Base-by-base conservation (phyloP, 1,140 invertebrate species). In the Drosophila arawakana region DNA sequence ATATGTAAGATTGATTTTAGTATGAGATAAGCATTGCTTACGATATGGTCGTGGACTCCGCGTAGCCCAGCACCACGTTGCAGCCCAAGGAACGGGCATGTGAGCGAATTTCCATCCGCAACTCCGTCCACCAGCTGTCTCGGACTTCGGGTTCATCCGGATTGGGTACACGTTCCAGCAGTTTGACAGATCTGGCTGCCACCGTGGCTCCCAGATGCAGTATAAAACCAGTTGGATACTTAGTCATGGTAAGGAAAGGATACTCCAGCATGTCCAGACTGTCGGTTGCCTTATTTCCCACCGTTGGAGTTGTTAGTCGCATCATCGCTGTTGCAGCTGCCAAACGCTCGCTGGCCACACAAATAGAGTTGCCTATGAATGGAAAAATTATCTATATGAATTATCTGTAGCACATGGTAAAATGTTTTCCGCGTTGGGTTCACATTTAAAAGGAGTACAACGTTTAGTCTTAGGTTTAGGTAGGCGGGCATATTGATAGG, bases 81-180 rank as follows among this genome's bases (percentile, higher is more conserved):
- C 98, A 99, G 9, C 96, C 96, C 39, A 99, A 93, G 13, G 97
- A 96, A 61, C 97, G 94, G 4, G 97, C 97, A 92, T 99, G 98
- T 6, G 97, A 97, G 2, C 98, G 93, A 63, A 99, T 96, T 94
- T 99, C 98, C 93, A 98, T 98, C 47, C 98, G 93, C 9, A 99
- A 93, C 93, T 99, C 98, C 0, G 96, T 98, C 98, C 98, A 99
- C 98, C 98, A 99, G 7, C 95, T 95, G 90, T 98, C 98, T 41
- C 98, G 94, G 1, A 97, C 96, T 90, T 98, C 97, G 1, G 97
- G 96, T 90, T 98, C 98, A 92, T 98, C 97, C 66, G 95, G 92
- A 92, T 96, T 96, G 11, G 95, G 95, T 44, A 97, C 97, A 70
- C 96, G 93, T 90, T 97, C 97, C 1, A 98, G 92, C 13, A 98